phyloP scores from a whole-genome alignment of 2,888 invertebrate species.

The Ornithoptera alexandrae region DNA sequence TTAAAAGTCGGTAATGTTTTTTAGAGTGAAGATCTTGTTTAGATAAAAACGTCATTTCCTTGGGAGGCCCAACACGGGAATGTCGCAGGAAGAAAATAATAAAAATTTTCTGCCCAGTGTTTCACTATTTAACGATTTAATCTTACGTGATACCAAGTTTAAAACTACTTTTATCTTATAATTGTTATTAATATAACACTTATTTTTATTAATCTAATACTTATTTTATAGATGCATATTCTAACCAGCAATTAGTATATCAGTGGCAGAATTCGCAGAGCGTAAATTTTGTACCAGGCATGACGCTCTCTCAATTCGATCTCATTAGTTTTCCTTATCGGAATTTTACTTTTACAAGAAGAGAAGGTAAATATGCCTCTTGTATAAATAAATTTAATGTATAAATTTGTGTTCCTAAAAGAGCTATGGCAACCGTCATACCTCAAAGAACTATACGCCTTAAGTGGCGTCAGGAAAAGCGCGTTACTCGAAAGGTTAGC shows the following conservation, averaged over 20 bases:
- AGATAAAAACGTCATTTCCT: no score
- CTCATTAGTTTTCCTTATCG: constrained; percentile 91
- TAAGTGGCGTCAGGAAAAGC: no score
- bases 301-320: constrained; percentile 96
- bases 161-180: no score
- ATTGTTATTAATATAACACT: not conserved
- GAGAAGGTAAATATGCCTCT: constrained; percentile 82
- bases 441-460: no score
- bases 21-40: no score
- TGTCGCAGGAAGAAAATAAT: no score
- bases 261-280: constrained; percentile 91
- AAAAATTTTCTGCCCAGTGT: no score
- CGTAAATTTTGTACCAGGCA: constrained; percentile 92
- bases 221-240: constrained; percentile 87
- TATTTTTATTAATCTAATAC: not conserved
- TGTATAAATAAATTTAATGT: not conserved
- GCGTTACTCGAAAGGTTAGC: no score
- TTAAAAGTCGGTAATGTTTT: no score
- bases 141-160: no score
- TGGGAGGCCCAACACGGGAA: no score
- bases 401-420: not conserved
- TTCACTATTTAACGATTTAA: no score
- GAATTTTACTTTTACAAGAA: constrained; percentile 88
- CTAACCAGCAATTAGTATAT: constrained; percentile 90
- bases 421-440: not conserved